phyloP scores from a whole-genome alignment of 2,888 invertebrate genomes.

The Meghimatium bilineatum region DNA sequence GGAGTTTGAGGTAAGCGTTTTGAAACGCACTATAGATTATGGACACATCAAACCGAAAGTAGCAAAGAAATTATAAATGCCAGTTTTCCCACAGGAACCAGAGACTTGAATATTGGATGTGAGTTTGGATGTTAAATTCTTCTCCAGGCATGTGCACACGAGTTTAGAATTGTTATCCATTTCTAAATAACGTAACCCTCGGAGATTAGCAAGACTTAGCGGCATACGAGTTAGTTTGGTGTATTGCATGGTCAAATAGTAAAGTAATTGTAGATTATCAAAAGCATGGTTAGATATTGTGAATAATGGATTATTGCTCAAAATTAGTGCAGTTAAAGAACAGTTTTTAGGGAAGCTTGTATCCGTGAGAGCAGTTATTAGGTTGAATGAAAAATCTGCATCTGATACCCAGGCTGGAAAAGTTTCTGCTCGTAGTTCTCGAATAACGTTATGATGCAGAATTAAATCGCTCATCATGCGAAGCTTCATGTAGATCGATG shows the following conservation, averaged over 20 bases:
- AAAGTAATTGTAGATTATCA: not conserved
- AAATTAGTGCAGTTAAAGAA: not conserved
- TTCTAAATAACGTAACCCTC: not conserved
- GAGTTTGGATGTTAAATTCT: not conserved
- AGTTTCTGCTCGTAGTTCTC: not conserved
- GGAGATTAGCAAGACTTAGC: not conserved
- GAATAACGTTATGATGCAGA: not conserved
- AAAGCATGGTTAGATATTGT: not conserved
- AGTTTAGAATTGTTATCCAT: not conserved
- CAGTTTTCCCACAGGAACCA: not conserved
- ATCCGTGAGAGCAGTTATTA: not conserved
- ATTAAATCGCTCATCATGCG: not conserved
- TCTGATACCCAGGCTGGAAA: not conserved
- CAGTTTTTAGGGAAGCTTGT: not conserved
- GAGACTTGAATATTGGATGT: too few relatives aligned
- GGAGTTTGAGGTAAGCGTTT: too few relatives aligned
- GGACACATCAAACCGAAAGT: not conserved
- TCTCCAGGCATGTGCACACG: conserved; percentile 8
- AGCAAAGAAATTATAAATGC: not conserved
- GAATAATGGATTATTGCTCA: not conserved
- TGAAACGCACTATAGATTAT: not conserved
- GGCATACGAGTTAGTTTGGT: not conserved
- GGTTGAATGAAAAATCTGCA: not conserved
- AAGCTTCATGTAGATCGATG: not conserved
- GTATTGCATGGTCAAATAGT: not conserved